A percentile compares a stretch with the other conserved stretches of the same genome.
Conservation (phyloP, 2,888 invertebrate species). For the Rotaria socialis region DNA sequence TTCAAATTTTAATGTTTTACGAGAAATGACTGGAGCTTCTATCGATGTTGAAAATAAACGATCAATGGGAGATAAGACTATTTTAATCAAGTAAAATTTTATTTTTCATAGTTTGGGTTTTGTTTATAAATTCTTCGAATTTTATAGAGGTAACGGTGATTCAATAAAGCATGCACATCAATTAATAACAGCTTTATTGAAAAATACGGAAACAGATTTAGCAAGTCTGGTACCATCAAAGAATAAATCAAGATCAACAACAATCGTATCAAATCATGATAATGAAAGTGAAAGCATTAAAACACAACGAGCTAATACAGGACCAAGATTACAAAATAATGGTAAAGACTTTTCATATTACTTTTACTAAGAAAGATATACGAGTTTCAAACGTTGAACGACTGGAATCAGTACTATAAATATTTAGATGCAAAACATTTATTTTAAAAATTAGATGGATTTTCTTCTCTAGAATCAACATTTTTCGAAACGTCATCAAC, state of each 20-base stretch:
- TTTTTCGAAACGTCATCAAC: too few relatives aligned
- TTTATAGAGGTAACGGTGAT: conserved; percentile 17
- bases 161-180: conserved; percentile 26
- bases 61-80: conserved; percentile 52
- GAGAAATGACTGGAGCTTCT: conserved; percentile 90
- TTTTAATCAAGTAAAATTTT: conserved; percentile 13
- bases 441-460: too few relatives aligned
- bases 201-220: neutral
- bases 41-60: conserved; percentile 94
- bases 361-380: too few relatives aligned
- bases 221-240: neutral
- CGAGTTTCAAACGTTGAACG: too few relatives aligned
- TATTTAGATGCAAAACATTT: too few relatives aligned
- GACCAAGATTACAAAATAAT: neutral
- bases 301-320: neutral
- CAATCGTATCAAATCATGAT: neutral
- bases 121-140: neutral
- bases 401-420: too few relatives aligned
- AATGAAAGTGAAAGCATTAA: neutral
- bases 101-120: neutral
- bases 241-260: neutral
- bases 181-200: neutral
- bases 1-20: conserved; percentile 93
- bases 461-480: too few relatives aligned
- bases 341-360: neutral